Percentiles rank a stretch among this genome's conserved stretches.
Evolutionary conservation across 2,888 invertebrate genomes (phyloP).

Genomic region (Entomobrya proxima): DNA sequence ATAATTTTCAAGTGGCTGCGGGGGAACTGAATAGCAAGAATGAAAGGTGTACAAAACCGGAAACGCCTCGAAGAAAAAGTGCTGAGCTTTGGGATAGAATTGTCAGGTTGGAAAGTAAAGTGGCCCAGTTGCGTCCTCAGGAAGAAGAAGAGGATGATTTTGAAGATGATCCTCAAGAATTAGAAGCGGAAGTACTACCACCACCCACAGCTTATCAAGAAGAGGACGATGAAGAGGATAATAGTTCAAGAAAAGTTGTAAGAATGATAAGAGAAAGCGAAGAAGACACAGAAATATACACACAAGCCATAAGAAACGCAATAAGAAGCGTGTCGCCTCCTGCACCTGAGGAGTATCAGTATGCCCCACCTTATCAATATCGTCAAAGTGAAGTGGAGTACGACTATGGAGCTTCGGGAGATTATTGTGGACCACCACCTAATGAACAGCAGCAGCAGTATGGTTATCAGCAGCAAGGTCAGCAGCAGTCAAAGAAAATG

Average conservation of each 20-base stretch:
- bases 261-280: too few species aligned
- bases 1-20: too few species aligned
- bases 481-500: too few species aligned
- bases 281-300: conserved; percentile 5
- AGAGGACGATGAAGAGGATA: neutral
- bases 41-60: too few species aligned
- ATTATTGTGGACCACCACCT: too few species aligned
- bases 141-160: neutral
- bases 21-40: too few species aligned
- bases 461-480: too few species aligned
- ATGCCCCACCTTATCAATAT: too few species aligned
- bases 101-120: conserved; percentile 40
- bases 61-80: neutral
- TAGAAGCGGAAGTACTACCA: neutral
- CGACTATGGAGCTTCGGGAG: too few species aligned
- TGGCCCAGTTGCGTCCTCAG: neutral
- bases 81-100: conserved; percentile 45
- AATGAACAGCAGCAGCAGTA: too few species aligned
- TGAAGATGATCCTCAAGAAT: neutral
- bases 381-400: too few species aligned
- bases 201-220: conserved; percentile 54
- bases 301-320: conserved; percentile 34
- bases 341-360: neutral
- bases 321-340: too few species aligned
- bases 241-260: neutral